Base-by-base conservation (phyloP, 1,140 invertebrate genomes). In the Brachionus paranguensis region DNA sequence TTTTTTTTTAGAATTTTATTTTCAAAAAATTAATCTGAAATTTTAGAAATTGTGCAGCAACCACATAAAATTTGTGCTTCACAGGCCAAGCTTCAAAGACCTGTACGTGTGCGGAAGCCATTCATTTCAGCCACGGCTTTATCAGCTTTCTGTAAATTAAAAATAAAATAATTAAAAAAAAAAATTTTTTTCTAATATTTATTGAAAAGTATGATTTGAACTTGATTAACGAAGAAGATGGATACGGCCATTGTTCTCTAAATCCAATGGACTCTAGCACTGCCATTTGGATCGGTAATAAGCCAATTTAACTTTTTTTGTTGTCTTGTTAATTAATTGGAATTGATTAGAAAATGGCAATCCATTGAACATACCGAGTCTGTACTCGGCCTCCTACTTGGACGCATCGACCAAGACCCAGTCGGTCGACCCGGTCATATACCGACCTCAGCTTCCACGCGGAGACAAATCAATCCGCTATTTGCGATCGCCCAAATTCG, bases 211-310 rank as follows among this genome's bases (percentile, higher is more conserved):
- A 81, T 45, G 78, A 81, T 43, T 81, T 81, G 78, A 64, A 11
- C 11, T 24, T 81, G 20, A 68, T 81, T 65, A 81, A 81, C 65
- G 78, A 81, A 81, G 78, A 81, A 43, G 81, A 83, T 53, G 81
- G 81, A n/a, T 83, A 68, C 64, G 81, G 81, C n/a, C 70, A 70
- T 70, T 83, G 81, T 45, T 83, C 81, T 6, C 29, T 68, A 5
- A 68, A 83, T 47, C 81, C 81, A 33, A 20, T 68, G 3, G 60
- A 83, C 37, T 68, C 60, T 5, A 83, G 60, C 33, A 83, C 81
- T 37, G 81, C 81, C 14, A 41, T 83, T n/a, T 83, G 81, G 81
- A 68, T 68, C 14, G 64, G 76, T 79, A 55, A 37, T 37, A 37
- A 17, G 27, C 50, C 6, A 5, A 1, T 53, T 37, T 29, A 55